Evolutionary conservation across 2,888 invertebrate genomes (phyloP), one percentile per base, ranked within the genome.

Genomic region (Acanthosepion pharaonis): DNA sequence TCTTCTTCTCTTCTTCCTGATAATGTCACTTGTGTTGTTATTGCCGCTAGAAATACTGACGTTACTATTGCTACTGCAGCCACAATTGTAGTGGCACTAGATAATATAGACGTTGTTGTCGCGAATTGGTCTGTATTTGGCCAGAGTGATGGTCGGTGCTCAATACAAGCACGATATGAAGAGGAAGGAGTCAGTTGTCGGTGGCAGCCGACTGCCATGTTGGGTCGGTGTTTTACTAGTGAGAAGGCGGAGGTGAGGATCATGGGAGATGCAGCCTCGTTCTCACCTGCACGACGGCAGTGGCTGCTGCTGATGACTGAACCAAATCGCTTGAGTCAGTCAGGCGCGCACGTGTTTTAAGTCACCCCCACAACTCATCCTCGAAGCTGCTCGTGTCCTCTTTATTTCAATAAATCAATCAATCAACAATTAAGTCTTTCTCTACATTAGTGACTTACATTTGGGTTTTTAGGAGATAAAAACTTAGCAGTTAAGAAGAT

Each of bases 181-280:
- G 33, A 78, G 78, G 78, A 78, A 78, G 78, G n/a, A 78, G 78
- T 78, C n/a, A 78, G n/a, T 78, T 78, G 78, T 78, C n/a, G n/a
- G 78, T n/a, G 78, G 78, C 78, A 49, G 93, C 53, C 93, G 53
- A 93, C 93, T 93, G 28, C 51, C 51, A 93, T 93, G n/a, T 93
- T 93, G 49, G 51, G 51, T 49, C 25, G 53, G 53, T 49, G 78
- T n/a, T 78, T 78, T n/a, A n/a, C 78, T 33, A 78, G 78, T 78
- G n/a, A 78, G 78, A 78, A 78, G 78, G 78, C n/a, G 78, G 78
- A n/a, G 78, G 78, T n/a, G 59, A 92, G 92, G 42, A 49, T 92
- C 92, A 92, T 92, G 49, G 93, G 93, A n/a, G 93, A 53, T 48
- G 33, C 49, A 93, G 93, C 93, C 93, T 93, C 93, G 93, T 93